These are phyloP conservation scores for Leptosomus discolor DNA, from an alignment of 2,113 vertebrate species.

Conservation along the genomic window DNA sequence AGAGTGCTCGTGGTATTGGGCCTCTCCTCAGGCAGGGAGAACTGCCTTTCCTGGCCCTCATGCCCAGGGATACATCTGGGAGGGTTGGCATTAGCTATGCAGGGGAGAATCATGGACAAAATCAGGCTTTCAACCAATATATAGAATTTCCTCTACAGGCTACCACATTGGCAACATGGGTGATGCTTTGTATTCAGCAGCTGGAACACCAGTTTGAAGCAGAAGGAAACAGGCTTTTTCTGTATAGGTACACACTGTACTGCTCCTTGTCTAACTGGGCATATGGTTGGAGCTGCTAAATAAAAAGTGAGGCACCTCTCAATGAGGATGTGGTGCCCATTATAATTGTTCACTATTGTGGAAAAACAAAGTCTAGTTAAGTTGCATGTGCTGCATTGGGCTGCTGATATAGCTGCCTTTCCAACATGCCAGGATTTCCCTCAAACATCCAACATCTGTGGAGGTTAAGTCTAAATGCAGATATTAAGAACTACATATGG, in stretches of 20 bases:
- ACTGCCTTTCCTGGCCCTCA: not conserved
- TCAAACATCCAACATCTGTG: not conserved
- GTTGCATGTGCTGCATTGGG: not conserved
- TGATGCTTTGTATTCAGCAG: not conserved
- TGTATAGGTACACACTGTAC: not conserved
- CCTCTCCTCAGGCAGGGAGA: constrained; percentile 18
- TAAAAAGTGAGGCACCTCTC: not conserved
- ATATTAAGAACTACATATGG: not conserved
- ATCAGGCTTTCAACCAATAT: not conserved
- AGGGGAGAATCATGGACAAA: not conserved
- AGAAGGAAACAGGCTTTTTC: not conserved
- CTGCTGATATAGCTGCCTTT: not conserved
- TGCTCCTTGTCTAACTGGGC: not conserved
- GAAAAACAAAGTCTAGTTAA: not conserved
- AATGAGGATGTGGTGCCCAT: not conserved
- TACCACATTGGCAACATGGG: not conserved
- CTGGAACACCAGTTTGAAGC: not conserved
- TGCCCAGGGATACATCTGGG: not conserved
- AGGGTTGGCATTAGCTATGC: constrained; percentile 2
- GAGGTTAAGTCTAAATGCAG: not conserved
- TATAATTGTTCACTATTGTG: not conserved
- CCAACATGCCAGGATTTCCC: not conserved
- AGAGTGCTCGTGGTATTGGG: not conserved
- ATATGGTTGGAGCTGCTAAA: fast-evolving
- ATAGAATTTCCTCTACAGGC: not conserved